phyloP scores from a whole-genome alignment of 2,113 vertebrate genomes.

The Ursus arctos region DNA sequence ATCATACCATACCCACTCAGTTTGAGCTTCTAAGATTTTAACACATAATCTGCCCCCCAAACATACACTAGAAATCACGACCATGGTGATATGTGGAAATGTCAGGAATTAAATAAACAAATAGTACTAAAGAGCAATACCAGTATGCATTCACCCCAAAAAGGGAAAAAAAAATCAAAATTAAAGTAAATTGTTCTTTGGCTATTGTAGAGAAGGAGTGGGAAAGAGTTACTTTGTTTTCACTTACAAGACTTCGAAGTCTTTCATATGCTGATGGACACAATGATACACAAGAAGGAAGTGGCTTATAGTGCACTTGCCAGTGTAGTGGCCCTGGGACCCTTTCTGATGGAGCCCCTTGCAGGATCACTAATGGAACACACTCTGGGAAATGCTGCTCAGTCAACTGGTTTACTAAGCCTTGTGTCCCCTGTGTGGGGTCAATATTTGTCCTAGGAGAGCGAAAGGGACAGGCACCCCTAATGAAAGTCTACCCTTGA shows the following conservation, averaged over 20 bases:
- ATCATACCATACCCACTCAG: not conserved
- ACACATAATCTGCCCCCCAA: not conserved
- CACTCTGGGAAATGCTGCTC: not conserved
- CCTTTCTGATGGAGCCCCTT: not conserved
- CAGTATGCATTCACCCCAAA: not conserved
- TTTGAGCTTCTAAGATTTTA: not conserved
- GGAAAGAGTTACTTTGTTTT: not conserved
- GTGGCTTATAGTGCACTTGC: not conserved
- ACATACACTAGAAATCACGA: not conserved
- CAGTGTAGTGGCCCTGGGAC: too few species aligned
- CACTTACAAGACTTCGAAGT: not conserved
- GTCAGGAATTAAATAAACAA: not conserved
- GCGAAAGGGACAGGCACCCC: not conserved
- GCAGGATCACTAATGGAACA: not conserved
- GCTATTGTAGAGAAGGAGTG: not conserved
- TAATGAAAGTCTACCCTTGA: not conserved
- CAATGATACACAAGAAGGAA: not conserved
- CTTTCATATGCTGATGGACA: not conserved
- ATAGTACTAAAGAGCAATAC: not conserved
- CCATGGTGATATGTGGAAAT: not conserved
- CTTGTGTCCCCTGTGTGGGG: too few species aligned
- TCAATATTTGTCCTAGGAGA: not conserved
- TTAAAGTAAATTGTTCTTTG: not conserved
- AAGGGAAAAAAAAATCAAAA: not conserved
- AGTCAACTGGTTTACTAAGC: not conserved